Evolutionary conservation across 2,888 invertebrate genomes (phyloP).

Genomic region (Chaetogeoica ovagalla): DNA sequence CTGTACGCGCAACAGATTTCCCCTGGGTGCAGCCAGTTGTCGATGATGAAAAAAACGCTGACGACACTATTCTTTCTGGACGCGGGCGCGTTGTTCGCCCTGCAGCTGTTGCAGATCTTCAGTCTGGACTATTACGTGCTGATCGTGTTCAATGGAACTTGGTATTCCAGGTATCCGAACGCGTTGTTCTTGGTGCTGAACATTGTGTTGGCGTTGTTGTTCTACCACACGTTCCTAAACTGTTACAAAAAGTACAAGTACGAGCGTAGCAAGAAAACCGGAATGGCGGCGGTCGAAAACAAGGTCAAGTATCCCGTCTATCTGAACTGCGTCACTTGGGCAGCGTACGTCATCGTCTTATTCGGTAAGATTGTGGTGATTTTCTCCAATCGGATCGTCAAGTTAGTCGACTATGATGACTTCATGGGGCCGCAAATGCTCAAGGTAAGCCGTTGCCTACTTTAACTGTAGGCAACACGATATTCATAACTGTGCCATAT

Average conservation of each 20-base stretch:
- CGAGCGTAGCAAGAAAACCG: neutral
- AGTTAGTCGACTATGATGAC: constrained; percentile 1
- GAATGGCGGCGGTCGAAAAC: neutral
- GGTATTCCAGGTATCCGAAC: constrained; percentile 44
- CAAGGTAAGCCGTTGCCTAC: constrained; percentile 4
- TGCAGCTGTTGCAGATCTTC: constrained; percentile 32
- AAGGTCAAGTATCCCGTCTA: constrained; percentile 41
- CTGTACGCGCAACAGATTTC: too few species aligned
- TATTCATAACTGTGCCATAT: neutral
- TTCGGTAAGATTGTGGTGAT: constrained; percentile 32
- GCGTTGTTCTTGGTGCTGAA: constrained; percentile 23
- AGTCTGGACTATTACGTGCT: constrained; percentile 34
- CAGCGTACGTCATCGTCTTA: constrained; percentile 11
- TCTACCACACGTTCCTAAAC: constrained; percentile 45
- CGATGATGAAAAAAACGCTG: constrained; percentile 23
- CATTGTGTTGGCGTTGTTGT: constrained; percentile 34
- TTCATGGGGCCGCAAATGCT: constrained; percentile 50
- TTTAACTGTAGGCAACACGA: too few species aligned
- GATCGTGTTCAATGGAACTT: constrained; percentile 36
- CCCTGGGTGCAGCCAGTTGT: too few species aligned
- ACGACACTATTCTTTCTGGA: constrained; percentile 42
- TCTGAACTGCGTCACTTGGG: constrained; percentile 43
- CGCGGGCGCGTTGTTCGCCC: neutral
- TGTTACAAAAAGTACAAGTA: constrained; percentile 42
- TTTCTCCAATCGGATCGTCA: constrained; percentile 17